Conservation (phyloP, 1,140 invertebrate genomes). For the Apis mellifera region DNA sequence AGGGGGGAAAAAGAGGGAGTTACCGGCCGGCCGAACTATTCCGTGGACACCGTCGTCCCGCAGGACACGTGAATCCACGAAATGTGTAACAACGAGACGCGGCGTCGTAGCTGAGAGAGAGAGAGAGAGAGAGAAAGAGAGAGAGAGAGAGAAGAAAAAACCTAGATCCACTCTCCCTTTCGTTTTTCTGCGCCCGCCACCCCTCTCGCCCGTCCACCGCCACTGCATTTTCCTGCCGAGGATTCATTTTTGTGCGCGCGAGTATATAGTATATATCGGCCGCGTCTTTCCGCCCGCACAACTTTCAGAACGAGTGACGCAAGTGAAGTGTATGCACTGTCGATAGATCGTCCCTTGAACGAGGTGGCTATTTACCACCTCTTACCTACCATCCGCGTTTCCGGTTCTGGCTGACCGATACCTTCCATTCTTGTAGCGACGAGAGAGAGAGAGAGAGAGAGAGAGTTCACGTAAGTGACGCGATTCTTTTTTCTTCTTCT, state of each 20-base stretch:
- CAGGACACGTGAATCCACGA: conserved; percentile 53
- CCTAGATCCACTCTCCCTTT: not conserved
- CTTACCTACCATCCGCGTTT: not conserved
- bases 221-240: not conserved
- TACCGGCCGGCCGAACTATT: conserved; percentile 46
- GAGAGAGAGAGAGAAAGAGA: too few species aligned
- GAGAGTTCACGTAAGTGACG: conserved; percentile 11
- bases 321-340: conserved; percentile 31
- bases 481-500: too few species aligned
- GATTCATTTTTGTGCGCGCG: conserved; percentile 31
- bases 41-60: conserved; percentile 43
- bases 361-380: conserved; percentile 5
- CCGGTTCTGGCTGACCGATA: not conserved
- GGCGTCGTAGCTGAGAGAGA: not conserved
- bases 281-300: conserved; percentile 11
- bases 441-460: too few species aligned
- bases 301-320: conserved; percentile 36
- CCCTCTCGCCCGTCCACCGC: not conserved
- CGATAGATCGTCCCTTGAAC: not conserved
- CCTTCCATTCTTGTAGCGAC: not conserved
- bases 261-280: not conserved
- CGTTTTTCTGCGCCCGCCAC: not conserved
- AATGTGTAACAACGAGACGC: conserved; percentile 40
- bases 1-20: conserved; percentile 54
- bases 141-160: too few species aligned